Base-by-base conservation (phyloP, 1,140 invertebrate species). In the Brachionus plicatilis region DNA sequence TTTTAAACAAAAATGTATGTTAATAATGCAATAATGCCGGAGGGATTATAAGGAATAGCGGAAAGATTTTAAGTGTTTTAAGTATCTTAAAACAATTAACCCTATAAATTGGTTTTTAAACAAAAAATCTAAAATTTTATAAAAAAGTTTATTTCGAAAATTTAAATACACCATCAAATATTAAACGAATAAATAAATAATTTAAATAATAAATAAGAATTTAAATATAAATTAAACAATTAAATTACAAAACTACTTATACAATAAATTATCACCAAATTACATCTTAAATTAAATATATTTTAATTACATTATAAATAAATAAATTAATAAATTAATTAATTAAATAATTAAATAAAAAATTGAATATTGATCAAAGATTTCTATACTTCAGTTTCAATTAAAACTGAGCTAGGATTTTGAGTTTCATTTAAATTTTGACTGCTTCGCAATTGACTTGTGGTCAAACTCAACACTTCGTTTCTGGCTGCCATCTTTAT, bases 401-500 rank as follows among this genome's bases (percentile, higher is more conserved):
- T 68, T 27, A 60, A 60, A 60, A 20, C 33, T 14, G 27, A 33
- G 33, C 1, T 68, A 29, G 17, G 17, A 20, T 24, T 12, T 72
- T 72, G 68, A 20, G 37, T 33, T 9, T 68, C 33, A 14, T 20
- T 72, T 17, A 43, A 72, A 72, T 72, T 72, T 41, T 45, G 68
- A 72, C 17, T 43, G 14, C n/a, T 43, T 72, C 41, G 12, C 9
- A 24, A 29, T 24, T 65, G 56, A 29, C 6, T 65, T 24, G 17
- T 68, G 29, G 27, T 33, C 9, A 29, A 33, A 33, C 33, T 72
- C 9, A 72, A 2, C n/a, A 43, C n/a, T 24, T 76, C 72, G 43
- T 76, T 76, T 50, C 43, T 76, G 17, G 20, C 4, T 29, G 72
- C 72, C 72, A 76, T 76, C 47, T 50, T 76, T 12, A 76, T 47